Conservation (phyloP, 1,140 invertebrate genomes). For the Scaptomyza pallida region DNA sequence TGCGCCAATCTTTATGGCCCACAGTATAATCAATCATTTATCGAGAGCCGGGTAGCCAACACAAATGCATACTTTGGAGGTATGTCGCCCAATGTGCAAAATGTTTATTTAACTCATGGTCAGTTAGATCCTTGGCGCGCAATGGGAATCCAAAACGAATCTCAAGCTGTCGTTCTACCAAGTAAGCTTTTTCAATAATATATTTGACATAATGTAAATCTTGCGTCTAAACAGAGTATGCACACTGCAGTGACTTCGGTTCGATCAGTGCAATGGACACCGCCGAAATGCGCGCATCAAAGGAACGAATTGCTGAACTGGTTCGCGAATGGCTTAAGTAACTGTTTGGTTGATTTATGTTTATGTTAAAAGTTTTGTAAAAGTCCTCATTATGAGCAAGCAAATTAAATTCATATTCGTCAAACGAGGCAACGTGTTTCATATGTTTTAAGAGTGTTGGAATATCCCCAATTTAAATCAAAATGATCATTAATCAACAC, state of each 20-base stretch:
- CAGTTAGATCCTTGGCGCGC: conserved; percentile 88
- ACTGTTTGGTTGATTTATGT: too few species aligned
- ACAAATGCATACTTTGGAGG: conserved; percentile 88
- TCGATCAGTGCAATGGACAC: conserved; percentile 84
- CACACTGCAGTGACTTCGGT: conserved; percentile 88
- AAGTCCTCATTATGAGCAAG: too few species aligned
- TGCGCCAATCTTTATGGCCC: conserved; percentile 88
- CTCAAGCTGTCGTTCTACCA: conserved; percentile 68
- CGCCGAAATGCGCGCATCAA: conserved; percentile 84
- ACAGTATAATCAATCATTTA: conserved; percentile 61
- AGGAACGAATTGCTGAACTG: conserved; percentile 64
- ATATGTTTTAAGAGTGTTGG: too few species aligned
- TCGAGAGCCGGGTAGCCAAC: conserved; percentile 77
- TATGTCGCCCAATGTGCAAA: conserved; percentile 85
- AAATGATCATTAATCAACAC: too few species aligned
- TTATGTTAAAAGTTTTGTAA: too few species aligned
- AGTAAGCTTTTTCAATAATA: too few species aligned
- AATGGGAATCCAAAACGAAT: conserved; percentile 85
- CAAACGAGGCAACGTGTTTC: too few species aligned
- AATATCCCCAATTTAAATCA: too few species aligned
- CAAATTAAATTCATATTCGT: too few species aligned
- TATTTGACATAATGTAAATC: too few species aligned
- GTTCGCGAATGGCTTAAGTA: conserved; percentile 75
- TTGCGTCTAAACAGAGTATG: too few species aligned
- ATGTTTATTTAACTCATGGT: conserved; percentile 88